Evolutionary conservation across 2,113 vertebrate species (phyloP), one percentile per base, ranked within the genome.

Genomic region (Hystrix cristata): DNA sequence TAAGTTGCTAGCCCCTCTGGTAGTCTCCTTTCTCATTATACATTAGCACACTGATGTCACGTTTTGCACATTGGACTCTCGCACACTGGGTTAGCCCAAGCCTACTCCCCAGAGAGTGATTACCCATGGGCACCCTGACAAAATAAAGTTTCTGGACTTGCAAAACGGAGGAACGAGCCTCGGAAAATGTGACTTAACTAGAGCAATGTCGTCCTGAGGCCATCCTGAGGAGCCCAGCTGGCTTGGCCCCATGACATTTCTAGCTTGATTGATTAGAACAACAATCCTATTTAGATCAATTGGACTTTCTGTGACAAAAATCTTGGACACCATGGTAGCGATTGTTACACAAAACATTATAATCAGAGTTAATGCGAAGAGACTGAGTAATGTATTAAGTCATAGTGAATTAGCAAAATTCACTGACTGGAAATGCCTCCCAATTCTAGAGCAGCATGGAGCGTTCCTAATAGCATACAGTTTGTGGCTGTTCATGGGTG

Each of bases 201-300:
- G 93, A 15, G 79, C 90, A 85, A 62, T 87, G 76, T 79, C 92
- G 96, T 65, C 48, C 60, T 65, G 80, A 92, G 84, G 82, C 92
- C 87, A 94, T 64, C 51, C 55, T 76, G 12, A 92, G 15, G 3
- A 71, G 55, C 43, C 86, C 87, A 92, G 69, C 84, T 88, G 95
- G 84, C 91, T 55, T 95, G 94, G 90, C 90, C 84, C 71, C 51
- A 7, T 31, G 95, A 71, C 60, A 91, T 89, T 71, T 94, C 95
- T 93, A 93, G 67, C 19, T 59, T 57, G 60, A 62, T 67, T 65
- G n/a, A 90, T 94, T 92, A 93, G 87, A 92, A 92, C 4, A 76
- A 79, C 5, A 55, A 57, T 80, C 95, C 82, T 90, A 59, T 96
- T 97, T 94, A 96, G 87, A 85, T 94, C 90, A 92, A 34, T 90